These are phyloP conservation scores for Zaprionus ornatus DNA, from an alignment of 1,140 invertebrate species.

Conservation along the genomic window DNA sequence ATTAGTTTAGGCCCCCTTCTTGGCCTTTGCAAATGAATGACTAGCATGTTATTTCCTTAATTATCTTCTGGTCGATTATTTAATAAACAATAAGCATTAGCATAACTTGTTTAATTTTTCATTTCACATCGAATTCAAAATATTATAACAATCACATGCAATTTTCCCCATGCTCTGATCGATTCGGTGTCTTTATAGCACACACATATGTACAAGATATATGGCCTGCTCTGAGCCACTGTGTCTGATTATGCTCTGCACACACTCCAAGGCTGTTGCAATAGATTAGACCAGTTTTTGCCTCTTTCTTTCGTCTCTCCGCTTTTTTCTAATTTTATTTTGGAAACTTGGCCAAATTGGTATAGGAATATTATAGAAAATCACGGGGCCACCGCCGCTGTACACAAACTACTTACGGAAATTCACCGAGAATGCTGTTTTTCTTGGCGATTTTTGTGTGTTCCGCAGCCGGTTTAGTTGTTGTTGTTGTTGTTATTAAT, in stretches of 20 bases:
- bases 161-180: constrained; percentile 1
- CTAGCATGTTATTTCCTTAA: constrained; percentile 32
- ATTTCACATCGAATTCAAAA: constrained; percentile 21
- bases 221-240: neutral
- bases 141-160: neutral
- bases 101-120: constrained; percentile 64
- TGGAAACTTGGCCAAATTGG: constrained; percentile 29
- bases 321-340: constrained; percentile 24
- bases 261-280: constrained; percentile 27
- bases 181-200: neutral
- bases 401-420: constrained; percentile 46
- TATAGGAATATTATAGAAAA: constrained; percentile 51
- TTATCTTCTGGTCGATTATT: constrained; percentile 51
- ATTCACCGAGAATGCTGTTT: constrained; percentile 56
- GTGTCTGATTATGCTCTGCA: constrained; percentile 9
- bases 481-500: constrained; percentile 20
- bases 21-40: neutral
- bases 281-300: constrained; percentile 31
- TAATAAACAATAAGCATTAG: constrained; percentile 57
- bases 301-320: neutral
- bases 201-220: neutral
- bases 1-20: constrained; percentile 3
- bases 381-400: constrained; percentile 11
- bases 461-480: constrained; percentile 41
- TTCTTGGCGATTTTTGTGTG: neutral